Base-by-base conservation (phyloP, 1,140 invertebrate genomes). In the Trichoplusia ni region DNA sequence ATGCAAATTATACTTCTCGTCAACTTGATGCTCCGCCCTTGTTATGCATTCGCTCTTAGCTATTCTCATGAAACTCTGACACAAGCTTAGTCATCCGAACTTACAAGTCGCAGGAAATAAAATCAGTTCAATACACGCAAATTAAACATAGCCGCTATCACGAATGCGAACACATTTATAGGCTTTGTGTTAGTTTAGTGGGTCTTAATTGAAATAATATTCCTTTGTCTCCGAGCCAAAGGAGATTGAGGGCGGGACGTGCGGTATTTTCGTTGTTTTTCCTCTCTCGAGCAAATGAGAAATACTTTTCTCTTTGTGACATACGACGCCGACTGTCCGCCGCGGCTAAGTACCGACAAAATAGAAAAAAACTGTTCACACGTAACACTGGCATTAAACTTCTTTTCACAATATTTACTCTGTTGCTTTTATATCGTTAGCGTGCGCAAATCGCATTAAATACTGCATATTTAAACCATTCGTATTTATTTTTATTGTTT, bases 161-260 rank as follows among this genome's bases (percentile, higher is more conserved):
- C 29, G 58, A 67, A 64, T 59, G 54, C 58, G 59, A 54, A 44
- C 56, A 66, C 54, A n/a, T n/a, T n/a, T n/a, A 42, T 54, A 56
- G 64, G 47, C 47, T 67, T 67, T 67, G 35, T 66, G 40, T 65
- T 67, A 56, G 35, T 56, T 56, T 56, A 56, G 64, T 67, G 51
- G 38, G 46, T 73, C 71, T 74, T 81, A 77, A 82, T 80, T 82
- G 73, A 76, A 82, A 79, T 78, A 80, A 80, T 80, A 80, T 78
- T 80, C 73, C 67, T 80, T 75, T 75, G 73, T 75, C 61, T 64
- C 37, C 46, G 44, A 58, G 69, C 64, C 69, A 75, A 77, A 74
- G 73, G 73, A 78, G 79, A 82, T 78, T 76, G 75, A 80, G 70
- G 66, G 67, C 40, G 69, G 73, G 49, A 72, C 77, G 67, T 70